Conservation (phyloP, 2,888 invertebrate species). For the Aethes cnicana region DNA sequence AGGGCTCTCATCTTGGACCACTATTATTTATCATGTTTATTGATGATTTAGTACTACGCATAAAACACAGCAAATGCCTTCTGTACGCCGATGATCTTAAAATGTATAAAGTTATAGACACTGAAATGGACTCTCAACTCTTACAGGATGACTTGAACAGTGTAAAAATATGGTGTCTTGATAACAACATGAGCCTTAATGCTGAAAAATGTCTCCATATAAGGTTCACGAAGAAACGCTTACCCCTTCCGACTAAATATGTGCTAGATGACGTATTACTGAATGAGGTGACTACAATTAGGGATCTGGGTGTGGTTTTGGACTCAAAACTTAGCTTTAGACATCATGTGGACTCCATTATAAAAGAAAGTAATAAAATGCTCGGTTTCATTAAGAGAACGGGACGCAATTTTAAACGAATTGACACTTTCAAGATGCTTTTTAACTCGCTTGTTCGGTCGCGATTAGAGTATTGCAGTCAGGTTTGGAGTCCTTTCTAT, state of each 20-base stretch:
- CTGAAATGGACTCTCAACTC: no score
- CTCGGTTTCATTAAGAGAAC: background rate
- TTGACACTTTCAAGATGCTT: background rate
- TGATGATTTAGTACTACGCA: slow-evolving; percentile 1
- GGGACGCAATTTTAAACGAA: background rate
- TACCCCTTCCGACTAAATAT: no score
- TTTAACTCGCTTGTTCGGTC: background rate
- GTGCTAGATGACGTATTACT: no score
- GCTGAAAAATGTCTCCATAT: no score
- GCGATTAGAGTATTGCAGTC: background rate
- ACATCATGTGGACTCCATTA: background rate
- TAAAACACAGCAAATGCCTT: background rate
- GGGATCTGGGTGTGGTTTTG: background rate
- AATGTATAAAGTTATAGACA: no score
- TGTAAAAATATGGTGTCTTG: no score
- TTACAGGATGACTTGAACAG: no score
- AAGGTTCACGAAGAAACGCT: no score
- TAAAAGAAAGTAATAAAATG: background rate
- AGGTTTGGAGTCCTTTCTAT: background rate
- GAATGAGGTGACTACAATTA: no score
- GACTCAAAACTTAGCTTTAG: background rate
- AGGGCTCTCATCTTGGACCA: slow-evolving; percentile 17
- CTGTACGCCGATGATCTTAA: background rate
- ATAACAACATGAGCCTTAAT: no score
- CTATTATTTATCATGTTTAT: slow-evolving; percentile 9